These are phyloP conservation scores for Sarcophaga carnaria DNA, from an alignment of 2,888 invertebrate genomes.

Conservation along the genomic window DNA sequence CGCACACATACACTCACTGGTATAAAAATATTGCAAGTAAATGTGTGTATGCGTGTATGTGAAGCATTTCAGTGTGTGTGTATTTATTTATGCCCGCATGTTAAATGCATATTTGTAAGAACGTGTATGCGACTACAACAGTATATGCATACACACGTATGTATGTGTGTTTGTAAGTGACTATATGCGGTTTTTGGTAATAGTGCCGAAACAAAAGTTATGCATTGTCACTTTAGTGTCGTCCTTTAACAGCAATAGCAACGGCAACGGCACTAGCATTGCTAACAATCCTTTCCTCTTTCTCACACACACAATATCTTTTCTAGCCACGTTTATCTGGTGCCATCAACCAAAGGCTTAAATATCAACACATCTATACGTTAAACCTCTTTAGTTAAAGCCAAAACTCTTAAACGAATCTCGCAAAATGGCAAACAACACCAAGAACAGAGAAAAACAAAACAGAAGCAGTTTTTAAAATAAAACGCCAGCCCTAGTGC, in stretches of 20 bases:
- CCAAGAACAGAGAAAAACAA: conserved; percentile 24
- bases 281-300: not conserved
- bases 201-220: conserved; percentile 65
- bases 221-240: conserved; percentile 65
- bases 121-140: not conserved
- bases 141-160: not conserved
- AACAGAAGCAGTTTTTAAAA: not conserved
- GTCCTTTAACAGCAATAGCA: conserved; percentile 11
- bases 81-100: conserved; percentile 21
- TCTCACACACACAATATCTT: not conserved
- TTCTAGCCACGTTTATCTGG: not conserved
- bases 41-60: not conserved
- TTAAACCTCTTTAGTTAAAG: conserved; percentile 65
- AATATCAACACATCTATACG: conserved; percentile 48
- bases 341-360: conserved; percentile 49
- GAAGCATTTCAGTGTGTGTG: not conserved
- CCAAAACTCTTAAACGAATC: conserved; percentile 60
- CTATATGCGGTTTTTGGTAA: conserved; percentile 43
- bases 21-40: not conserved
- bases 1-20: not conserved
- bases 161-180: not conserved
- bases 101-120: conserved; percentile 17
- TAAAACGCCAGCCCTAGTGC: not conserved
- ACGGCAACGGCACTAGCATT: conserved; percentile 16
- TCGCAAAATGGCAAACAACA: conserved; percentile 36